Conservation (phyloP, 2,888 invertebrate species). For the Amiota minor region DNA sequence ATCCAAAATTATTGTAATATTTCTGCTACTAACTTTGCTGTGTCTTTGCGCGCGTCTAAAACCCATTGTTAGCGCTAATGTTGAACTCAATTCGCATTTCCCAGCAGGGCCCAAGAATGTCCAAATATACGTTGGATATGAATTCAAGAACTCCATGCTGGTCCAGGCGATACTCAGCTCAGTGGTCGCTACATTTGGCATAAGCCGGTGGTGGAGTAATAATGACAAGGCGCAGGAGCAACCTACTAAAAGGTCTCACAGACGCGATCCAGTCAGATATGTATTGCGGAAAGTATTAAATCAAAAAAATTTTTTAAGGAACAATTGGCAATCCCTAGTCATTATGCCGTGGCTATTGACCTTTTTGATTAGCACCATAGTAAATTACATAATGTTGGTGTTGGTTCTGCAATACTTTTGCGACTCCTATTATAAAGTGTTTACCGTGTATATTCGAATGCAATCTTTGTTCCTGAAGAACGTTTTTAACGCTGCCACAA, state of each 20-base stretch:
- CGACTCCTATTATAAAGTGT: conserved; percentile 37
- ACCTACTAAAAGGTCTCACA: not conserved
- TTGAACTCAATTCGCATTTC: conserved; percentile 41
- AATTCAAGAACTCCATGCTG: conserved; percentile 47
- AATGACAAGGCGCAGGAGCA: conserved; percentile 1
- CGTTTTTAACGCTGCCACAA: conserved; percentile 17
- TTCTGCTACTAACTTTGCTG: conserved; percentile 37
- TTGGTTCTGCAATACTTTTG: conserved; percentile 54
- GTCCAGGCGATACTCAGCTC: conserved; percentile 45
- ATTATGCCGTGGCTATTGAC: conserved; percentile 50
- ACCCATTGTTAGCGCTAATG: conserved; percentile 48
- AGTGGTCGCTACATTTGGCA: conserved; percentile 42
- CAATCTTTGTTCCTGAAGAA: conserved; percentile 45
- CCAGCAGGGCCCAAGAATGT: conserved; percentile 41
- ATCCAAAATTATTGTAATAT: conserved; percentile 24
- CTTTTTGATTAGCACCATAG: conserved; percentile 34
- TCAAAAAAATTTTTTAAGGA: conserved; percentile 7
- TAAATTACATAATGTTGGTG: conserved; percentile 44
- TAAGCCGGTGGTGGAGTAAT: conserved; percentile 43
- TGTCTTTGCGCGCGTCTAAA: conserved; percentile 48
- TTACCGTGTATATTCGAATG: conserved; percentile 40
- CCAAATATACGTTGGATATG: conserved; percentile 45
- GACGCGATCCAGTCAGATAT: not conserved
- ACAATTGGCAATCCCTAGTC: conserved; percentile 13
- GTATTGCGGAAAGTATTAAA: not conserved